Evolutionary conservation across 2,797 vertebrate genomes (phyloP), one percentile per base, ranked within the genome.

Genomic region (Lutjanus campechanus): DNA sequence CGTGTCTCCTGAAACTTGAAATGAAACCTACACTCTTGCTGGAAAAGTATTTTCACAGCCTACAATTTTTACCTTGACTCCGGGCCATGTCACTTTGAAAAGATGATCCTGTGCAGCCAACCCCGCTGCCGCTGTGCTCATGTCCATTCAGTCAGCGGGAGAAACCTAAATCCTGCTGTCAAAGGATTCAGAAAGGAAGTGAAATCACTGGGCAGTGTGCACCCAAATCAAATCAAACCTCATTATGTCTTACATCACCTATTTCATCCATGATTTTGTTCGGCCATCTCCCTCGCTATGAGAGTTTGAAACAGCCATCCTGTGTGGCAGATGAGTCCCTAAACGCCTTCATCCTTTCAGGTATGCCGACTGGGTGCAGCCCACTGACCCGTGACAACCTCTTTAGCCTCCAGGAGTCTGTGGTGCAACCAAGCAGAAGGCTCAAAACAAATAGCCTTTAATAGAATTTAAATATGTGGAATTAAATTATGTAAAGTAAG

Each of bases 401-500:
- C 84, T 85, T 88, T 65, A 86, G 86, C 82, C 81, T 89, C 82
- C 76, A 87, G 85, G 77, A 83, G 64, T 77, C 82, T 80, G 54
- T 0, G 22, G 84, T 76, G 86, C 89, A 90, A 63, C 85, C 85
- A 80, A 89, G 88, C 87, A 77, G 83, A 88, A 91, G 81, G 66
- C 83, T 70, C 2, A 15, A 68, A 85, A 89, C 87, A 91, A 91
- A 93, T 90, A 81, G 77, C 63, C 80, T 73, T 62, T 79, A 88
- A 82, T 79, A 82, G 64, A 80, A 88, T 90, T 86, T 79, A 81
- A 86, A 91, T 93, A 81, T 82, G 16, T 68, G 64, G 84, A 84
- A 86, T 85, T 76, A 12, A 89, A 87, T 88, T 76, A 90, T 88
- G 88, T 64, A 73, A 85, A 85, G 63, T 20, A 13, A 76, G 65